Evolutionary conservation across 2,113 vertebrate genomes (phyloP), one percentile per base, ranked within the genome.

Genomic region (Acrocephalus arundinaceus): DNA sequence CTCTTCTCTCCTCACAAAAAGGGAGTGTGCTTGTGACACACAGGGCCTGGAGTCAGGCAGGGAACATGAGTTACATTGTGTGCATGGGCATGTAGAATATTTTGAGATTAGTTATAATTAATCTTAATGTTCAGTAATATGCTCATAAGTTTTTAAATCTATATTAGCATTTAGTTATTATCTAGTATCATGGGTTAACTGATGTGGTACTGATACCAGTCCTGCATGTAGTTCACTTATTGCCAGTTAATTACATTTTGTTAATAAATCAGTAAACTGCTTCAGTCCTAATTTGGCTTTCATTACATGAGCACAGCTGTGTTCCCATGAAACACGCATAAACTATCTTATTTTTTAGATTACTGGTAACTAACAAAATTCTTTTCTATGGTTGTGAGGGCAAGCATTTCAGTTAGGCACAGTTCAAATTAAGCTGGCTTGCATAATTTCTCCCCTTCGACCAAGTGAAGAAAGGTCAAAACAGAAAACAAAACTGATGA

Each of bases 1-100:
- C 18, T 79, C 18, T 16, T 70, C 6, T 70, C 10, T 43, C 3
- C 2, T 2, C 1, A 0, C 17, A 17, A 13, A 90, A 86, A 62
- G 2, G 3, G 7, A 17, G 10, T 18, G 4, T 71, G 21, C 16
- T 55, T 15, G 4, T 59, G 49, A 51, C 7, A 27, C 20, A 35
- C 20, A 19, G 9, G 37, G 28, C 30, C 23, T 80, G 54, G 6
- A 58, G 52, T 28, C 28, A 76, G 24, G 11, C 1, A 2, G 13
- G 51, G 13, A 68, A 62, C 5, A 21, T 8, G 10, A n/a, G 16
- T 28, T 70, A 76, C 57, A 65, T 37, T 48, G 11, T 27, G 14
- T 25, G 7, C 10, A 5, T 43, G 13, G 30, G 9, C 17, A 54
- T 13, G 6, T 41, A 61, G 18, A 87, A 30, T 13, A 3, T 45